These are phyloP conservation scores for Abrostola triplasia DNA, from an alignment of 2,888 invertebrate species.

Conservation along the genomic window DNA sequence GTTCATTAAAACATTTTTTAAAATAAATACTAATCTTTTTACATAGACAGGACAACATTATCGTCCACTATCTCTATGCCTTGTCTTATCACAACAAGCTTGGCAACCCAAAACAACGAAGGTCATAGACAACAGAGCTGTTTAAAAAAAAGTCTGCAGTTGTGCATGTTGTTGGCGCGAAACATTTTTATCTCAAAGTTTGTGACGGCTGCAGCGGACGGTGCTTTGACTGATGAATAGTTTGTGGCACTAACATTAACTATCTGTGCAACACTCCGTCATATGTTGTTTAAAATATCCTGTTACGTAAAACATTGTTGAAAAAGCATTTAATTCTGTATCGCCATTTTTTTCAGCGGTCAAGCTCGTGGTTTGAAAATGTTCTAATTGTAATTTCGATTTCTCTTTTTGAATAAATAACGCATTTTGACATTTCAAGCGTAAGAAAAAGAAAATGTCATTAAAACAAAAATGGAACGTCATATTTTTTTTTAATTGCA, in stretches of 20 bases:
- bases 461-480: too few species aligned
- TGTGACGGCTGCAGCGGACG: not conserved
- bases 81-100: not conserved
- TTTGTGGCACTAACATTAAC: not conserved
- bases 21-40: too few species aligned
- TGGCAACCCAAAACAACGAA: not conserved
- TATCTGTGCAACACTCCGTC: not conserved
- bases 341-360: constrained; percentile 3
- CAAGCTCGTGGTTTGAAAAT: too few species aligned
- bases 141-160: not conserved
- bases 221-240: constrained; percentile 5
- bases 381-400: too few species aligned
- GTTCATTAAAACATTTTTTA: too few species aligned
- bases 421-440: too few species aligned
- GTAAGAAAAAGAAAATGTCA: too few species aligned
- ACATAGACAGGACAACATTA: not conserved
- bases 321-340: not conserved
- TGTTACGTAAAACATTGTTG: not conserved
- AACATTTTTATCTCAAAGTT: constrained; percentile 3
- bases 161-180: not conserved
- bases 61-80: not conserved
- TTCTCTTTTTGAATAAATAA: too few species aligned
- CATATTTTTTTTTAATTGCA: too few species aligned
- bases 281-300: not conserved
- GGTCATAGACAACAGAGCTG: not conserved